phyloP scores from a whole-genome alignment of 2,797 vertebrate species.

The Crypturellus tataupa region DNA sequence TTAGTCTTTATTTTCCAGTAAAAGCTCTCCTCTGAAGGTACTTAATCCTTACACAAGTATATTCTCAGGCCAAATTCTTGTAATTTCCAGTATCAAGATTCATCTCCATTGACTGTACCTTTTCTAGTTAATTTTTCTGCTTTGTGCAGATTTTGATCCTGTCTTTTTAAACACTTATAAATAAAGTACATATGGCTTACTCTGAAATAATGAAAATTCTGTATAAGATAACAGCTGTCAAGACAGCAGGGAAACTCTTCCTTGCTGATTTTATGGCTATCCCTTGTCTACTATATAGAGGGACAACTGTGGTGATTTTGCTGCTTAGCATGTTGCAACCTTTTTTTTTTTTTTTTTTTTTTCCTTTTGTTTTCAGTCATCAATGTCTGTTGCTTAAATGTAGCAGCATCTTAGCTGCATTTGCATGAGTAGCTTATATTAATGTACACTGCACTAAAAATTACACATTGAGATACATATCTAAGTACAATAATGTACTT shows the following conservation, averaged over 20 bases:
- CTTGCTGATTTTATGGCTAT: conserved; percentile 55
- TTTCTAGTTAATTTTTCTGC: conserved; percentile 1
- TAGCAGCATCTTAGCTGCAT: neutral
- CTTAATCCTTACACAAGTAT: neutral
- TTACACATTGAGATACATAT: neutral
- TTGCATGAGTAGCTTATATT: neutral
- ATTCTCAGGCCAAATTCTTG: neutral
- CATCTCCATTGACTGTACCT: neutral
- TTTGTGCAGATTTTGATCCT: conserved; percentile 15
- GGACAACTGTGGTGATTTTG: conserved; percentile 58
- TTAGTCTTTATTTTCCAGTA: neutral
- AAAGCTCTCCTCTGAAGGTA: neutral
- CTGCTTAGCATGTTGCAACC: neutral
- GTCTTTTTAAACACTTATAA: conserved; percentile 55
- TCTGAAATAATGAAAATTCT: conserved; percentile 56
- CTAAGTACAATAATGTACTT: neutral
- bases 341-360: neutral
- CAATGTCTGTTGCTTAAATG: conserved; percentile 42
- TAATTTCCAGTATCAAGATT: conserved; percentile 1
- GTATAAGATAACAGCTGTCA: conserved; percentile 61
- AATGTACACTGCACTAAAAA: neutral
- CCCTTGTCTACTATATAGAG: neutral
- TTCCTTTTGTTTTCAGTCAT: conserved; percentile 32
- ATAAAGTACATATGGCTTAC: conserved; percentile 55
- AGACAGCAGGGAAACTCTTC: conserved; percentile 29